Base-by-base conservation (phyloP, 2,797 vertebrate genomes). In the Siniperca obscura region DNA sequence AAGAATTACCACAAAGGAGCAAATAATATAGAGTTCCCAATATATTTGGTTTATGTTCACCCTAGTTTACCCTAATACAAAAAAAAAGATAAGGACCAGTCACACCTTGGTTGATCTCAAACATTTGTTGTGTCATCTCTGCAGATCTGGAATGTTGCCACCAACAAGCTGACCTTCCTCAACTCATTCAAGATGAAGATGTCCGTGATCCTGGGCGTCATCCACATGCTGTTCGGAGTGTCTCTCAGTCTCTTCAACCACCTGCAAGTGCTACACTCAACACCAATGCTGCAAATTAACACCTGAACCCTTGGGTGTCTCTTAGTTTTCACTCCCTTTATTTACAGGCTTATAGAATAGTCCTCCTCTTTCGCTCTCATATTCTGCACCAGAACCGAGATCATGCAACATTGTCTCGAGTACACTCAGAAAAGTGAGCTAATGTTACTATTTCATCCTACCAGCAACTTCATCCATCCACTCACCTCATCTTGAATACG, bases 181-280 rank as follows among this genome's bases (percentile, higher is more conserved):
- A 99, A 99, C 92, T 99, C 98, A 0, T 99, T 99, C 81, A 99
- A 99, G 90, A 99, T 99, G 98, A 99, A 99, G 94, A 99, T 99
- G 98, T 99, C 98, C 4, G 96, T 99, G 84, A 96, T 99, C 87
- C 95, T 99, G 56, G 98, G 98, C 4, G 96, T 99, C 79, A 94
- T 97, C 88, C 98, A 99, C 91, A 99, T 99, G 98, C 76, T 97
- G 76, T 99, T 99, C 86, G 98, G 98, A 67, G 96, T 99, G n/a
- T 95, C 96, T 0, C 95, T 96, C 66, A 96, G 95, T 79, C 94
- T 96, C 71, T 95, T 96, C 86, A 96, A 96, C 92, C 95, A 96
- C 91, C 88, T 96, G 95, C 95, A 89, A 73, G 94, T 82, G 42
- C 2, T 21, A 3, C 25, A 53, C 50, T 60, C 4, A 40, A 10